These are phyloP conservation scores for Isaurus tuberculatus DNA, from an alignment of 92 coral and sea anemone species.

Conservation along the genomic window DNA sequence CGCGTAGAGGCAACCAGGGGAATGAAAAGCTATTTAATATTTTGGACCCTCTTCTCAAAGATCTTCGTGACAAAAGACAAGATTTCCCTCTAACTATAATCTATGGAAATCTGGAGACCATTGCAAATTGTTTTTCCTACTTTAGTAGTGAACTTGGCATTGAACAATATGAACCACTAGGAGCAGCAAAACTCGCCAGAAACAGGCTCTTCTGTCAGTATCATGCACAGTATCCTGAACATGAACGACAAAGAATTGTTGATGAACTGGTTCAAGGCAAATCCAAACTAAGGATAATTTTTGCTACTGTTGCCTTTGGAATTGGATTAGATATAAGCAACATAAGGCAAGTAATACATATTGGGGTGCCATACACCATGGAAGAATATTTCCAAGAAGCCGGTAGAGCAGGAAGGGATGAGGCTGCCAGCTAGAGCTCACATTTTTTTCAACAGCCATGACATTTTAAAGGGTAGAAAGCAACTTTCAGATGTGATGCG, in stretches of 20 bases:
- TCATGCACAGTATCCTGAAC: not conserved
- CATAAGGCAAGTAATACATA: conserved; percentile 67
- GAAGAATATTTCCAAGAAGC: conserved; percentile 74
- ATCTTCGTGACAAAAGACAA: conserved; percentile 31
- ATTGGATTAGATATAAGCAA: conserved; percentile 59
- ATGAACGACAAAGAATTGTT: not conserved
- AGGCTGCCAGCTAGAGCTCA: conserved; percentile 50
- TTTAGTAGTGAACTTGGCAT: conserved; percentile 18
- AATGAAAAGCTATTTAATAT: conserved; percentile 30
- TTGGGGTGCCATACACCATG: conserved; percentile 68
- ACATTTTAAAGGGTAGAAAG: conserved; percentile 54
- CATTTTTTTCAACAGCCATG: conserved; percentile 57
- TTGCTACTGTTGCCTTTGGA: conserved; percentile 65
- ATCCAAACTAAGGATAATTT: not conserved
- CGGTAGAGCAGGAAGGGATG: conserved; percentile 71
- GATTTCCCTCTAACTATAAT: conserved; percentile 42
- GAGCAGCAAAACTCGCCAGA: conserved; percentile 20
- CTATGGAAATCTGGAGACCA: conserved; percentile 45
- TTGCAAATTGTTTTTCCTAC: conserved; percentile 22
- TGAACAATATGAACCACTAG: conserved; percentile 32
- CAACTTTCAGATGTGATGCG: conserved; percentile 55
- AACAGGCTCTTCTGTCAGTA: conserved; percentile 10
- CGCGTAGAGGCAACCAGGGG: conserved; percentile 36
- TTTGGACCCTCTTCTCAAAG: conserved; percentile 31
- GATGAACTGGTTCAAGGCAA: not conserved